Evolutionary conservation across 1,140 invertebrate species (phyloP).

Genomic region (Drosophila erecta): DNA sequence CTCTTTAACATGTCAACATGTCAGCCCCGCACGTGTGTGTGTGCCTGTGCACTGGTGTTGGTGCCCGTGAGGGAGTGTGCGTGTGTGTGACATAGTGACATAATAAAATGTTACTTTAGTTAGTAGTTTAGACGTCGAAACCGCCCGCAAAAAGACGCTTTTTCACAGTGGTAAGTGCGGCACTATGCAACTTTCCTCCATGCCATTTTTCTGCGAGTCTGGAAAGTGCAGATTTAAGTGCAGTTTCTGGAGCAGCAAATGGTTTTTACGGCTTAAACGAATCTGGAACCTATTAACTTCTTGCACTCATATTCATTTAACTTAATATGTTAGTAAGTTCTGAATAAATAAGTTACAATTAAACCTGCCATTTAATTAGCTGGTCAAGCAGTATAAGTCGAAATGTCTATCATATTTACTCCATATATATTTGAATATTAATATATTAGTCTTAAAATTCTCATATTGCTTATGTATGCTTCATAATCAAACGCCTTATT

Average conservation of each 20-base stretch:
- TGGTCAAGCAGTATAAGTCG: no score
- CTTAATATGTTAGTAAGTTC: no score
- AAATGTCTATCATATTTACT: no score
- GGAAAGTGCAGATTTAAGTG: conserved; percentile 2
- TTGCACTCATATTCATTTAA: neutral
- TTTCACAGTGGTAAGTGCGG: conserved; percentile 15
- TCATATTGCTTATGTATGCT: no score
- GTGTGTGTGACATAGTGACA: conserved; percentile 72
- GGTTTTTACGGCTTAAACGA: neutral
- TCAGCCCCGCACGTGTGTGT: conserved; percentile 29
- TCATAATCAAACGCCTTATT: neutral
- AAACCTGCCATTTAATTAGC: no score
- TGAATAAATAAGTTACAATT: no score
- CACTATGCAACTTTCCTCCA: conserved; percentile 10
- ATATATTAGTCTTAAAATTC: no score
- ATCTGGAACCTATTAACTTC: neutral
- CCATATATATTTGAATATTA: no score
- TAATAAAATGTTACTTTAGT: conserved; percentile 80
- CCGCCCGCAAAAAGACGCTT: conserved; percentile 38
- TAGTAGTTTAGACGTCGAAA: conserved; percentile 56
- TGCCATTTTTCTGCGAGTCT: conserved; percentile 1
- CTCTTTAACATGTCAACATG: conserved; percentile 81
- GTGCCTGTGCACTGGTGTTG: conserved; percentile 10
- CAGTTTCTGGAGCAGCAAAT: neutral
- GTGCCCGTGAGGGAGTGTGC: neutral